phyloP scores from a whole-genome alignment of 2,888 invertebrate species.

The Heteropelma amictum region DNA sequence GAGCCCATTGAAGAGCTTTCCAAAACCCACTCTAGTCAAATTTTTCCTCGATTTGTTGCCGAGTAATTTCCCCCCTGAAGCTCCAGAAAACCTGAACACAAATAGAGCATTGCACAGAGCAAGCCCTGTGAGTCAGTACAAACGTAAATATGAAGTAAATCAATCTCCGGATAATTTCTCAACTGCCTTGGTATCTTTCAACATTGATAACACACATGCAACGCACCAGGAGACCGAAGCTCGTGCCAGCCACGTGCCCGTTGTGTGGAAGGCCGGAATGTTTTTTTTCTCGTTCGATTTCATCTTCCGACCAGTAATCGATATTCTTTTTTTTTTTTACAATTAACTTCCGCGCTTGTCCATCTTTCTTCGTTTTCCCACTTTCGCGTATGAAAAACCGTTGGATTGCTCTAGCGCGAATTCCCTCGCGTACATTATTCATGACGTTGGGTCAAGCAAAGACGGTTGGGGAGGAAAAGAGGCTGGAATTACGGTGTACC shows the following conservation, averaged over 20 bases:
- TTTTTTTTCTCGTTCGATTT: conserved; percentile 3
- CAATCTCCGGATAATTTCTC: too few species aligned
- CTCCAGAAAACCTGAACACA: too few species aligned
- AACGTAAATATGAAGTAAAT: too few species aligned
- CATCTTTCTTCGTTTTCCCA: neutral
- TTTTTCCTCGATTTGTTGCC: too few species aligned
- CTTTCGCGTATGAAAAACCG: neutral
- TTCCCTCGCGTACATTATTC: neutral
- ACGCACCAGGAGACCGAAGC: conserved; percentile 2
- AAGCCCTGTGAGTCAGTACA: too few species aligned
- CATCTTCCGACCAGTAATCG: neutral
- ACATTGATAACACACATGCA: neutral
- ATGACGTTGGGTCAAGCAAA: neutral
- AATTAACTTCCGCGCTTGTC: neutral
- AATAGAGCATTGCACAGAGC: too few species aligned
- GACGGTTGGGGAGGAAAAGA: neutral
- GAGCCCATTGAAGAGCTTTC: too few species aligned
- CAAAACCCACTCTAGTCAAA: too few species aligned
- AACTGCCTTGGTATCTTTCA: neutral
- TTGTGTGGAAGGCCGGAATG: conserved; percentile 32
- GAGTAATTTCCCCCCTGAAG: too few species aligned
- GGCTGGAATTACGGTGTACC: neutral
- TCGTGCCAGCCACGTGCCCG: conserved; percentile 52
- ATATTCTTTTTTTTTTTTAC: neutral
- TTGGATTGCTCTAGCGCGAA: neutral